Conservation (phyloP, 2,888 invertebrate genomes). For the Apamea crenata region DNA sequence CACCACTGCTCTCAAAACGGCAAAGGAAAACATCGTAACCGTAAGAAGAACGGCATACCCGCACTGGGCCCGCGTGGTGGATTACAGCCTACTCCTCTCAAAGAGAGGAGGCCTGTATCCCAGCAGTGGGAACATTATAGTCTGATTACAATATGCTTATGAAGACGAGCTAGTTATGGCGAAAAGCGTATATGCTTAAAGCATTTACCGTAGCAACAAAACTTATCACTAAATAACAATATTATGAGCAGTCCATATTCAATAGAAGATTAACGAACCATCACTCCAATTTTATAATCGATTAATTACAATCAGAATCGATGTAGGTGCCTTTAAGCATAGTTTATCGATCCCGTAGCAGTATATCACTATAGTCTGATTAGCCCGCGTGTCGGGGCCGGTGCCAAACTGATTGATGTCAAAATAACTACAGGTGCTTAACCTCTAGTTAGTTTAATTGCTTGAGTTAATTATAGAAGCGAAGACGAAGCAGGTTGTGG, state of each 20-base stretch:
- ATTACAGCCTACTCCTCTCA: too few species aligned
- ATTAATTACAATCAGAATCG: slow-evolving; percentile 42
- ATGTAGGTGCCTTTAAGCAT: neutral
- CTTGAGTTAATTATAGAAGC: slow-evolving; percentile 42
- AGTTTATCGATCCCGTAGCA: slow-evolving; percentile 31
- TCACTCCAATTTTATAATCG: slow-evolving; percentile 17
- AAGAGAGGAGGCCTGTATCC: too few species aligned
- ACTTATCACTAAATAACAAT: neutral
- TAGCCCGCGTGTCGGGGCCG: slow-evolving; percentile 43
- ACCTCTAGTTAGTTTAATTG: slow-evolving; percentile 62
- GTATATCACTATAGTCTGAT: slow-evolving; percentile 22
- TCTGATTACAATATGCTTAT: too few species aligned
- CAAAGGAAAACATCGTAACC: too few species aligned
- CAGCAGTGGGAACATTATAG: too few species aligned
- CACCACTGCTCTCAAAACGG: too few species aligned
- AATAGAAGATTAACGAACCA: neutral
- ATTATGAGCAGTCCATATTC: too few species aligned
- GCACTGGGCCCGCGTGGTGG: too few species aligned
- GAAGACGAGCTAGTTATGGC: too few species aligned
- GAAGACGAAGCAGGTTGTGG: neutral
- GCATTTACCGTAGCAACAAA: neutral
- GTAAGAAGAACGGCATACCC: too few species aligned
- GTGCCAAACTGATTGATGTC: slow-evolving; percentile 68
- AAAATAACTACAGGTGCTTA: slow-evolving; percentile 66
- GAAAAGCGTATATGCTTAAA: too few species aligned